Conservation (phyloP, 2,888 invertebrate genomes). For the Cheilosia vernalis region DNA sequence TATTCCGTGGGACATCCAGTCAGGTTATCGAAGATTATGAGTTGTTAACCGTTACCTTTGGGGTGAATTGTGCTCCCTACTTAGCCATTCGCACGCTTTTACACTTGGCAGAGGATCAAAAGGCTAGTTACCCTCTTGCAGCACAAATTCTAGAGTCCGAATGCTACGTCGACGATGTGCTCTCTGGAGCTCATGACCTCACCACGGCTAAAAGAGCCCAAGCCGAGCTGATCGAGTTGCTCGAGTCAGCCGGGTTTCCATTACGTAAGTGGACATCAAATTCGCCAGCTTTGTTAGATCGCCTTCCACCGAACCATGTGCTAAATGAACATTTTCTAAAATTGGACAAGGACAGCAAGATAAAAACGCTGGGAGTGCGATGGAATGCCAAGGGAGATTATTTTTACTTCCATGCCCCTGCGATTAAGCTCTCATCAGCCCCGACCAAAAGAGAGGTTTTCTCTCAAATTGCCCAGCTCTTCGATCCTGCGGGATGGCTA, state of each 20-base stretch:
- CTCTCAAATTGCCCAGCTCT: neutral
- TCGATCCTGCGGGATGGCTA: too few species aligned
- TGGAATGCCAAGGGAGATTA: neutral
- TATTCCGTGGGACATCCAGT: neutral
- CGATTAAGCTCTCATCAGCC: neutral
- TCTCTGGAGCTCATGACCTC: neutral
- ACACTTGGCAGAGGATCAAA: neutral
- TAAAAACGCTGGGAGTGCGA: neutral
- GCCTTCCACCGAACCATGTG: neutral
- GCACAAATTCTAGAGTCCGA: neutral
- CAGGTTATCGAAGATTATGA: conserved; percentile 44
- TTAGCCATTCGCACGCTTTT: neutral
- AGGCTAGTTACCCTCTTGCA: neutral
- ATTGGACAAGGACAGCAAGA: neutral
- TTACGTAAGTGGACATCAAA: too few species aligned
- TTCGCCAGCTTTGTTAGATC: neutral
- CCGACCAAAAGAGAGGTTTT: neutral
- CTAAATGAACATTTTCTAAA: neutral
- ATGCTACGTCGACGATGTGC: neutral
- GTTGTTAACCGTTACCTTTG: conserved; percentile 65
- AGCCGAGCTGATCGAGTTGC: neutral
- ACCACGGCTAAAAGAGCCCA: neutral
- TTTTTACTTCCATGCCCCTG: neutral
- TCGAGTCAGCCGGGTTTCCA: neutral
- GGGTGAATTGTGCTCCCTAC: conserved; percentile 63